A percentile compares a stretch with the other conserved stretches of the same genome.
phyloP scores from a whole-genome alignment of 2,113 vertebrate species.

The Microcebus lehilahytsara region DNA sequence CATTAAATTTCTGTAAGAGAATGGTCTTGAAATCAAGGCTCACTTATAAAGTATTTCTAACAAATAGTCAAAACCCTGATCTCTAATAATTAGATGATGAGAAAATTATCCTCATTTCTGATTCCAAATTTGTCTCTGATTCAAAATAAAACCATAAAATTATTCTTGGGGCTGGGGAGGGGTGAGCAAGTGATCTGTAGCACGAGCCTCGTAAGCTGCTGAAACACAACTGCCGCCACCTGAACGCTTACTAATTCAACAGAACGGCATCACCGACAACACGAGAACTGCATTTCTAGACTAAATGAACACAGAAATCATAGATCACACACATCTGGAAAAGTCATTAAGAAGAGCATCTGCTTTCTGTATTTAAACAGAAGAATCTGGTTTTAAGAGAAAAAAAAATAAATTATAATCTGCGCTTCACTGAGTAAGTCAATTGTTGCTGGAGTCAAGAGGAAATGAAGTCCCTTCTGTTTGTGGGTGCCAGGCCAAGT shows the following conservation, averaged over 20 bases:
- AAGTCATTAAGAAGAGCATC: background rate
- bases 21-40: background rate
- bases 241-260: background rate
- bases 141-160: background rate
- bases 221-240: background rate
- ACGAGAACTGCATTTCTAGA: background rate
- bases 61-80: background rate
- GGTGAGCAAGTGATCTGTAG: background rate
- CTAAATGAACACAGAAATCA: background rate
- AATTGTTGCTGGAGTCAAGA: background rate
- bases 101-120: background rate
- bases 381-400: background rate
- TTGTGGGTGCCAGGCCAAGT: background rate
- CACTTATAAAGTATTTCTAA: background rate
- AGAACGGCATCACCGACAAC: background rate
- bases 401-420: conserved; percentile 7
- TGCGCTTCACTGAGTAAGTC: background rate
- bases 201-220: background rate
- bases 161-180: background rate
- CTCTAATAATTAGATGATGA: background rate
- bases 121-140: background rate
- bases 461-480: background rate
- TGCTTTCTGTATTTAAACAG: conserved; percentile 35
- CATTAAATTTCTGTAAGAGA: conserved; percentile 25
- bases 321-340: background rate